Percentiles rank a stretch among this genome's conserved stretches.
phyloP scores from a whole-genome alignment of 2,888 invertebrate genomes.

The Tipula confusa region DNA sequence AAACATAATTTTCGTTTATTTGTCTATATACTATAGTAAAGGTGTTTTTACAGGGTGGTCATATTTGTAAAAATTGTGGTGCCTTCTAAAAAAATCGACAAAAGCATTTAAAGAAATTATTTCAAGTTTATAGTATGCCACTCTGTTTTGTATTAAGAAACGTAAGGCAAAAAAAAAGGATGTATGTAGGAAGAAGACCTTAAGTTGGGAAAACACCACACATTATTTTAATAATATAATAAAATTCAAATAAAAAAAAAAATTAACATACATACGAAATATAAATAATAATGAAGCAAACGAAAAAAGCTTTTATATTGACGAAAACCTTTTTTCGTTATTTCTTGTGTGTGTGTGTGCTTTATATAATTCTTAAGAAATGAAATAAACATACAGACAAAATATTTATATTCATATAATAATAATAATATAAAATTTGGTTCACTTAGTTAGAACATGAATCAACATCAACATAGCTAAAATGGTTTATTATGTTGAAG shows the following conservation, averaged over 20 bases:
- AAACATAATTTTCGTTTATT: not conserved
- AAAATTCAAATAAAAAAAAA: not conserved
- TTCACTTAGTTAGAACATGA: constrained; percentile 20
- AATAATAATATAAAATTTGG: not conserved
- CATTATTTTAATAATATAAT: constrained; percentile 25
- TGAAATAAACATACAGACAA: not conserved
- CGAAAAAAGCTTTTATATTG: not conserved
- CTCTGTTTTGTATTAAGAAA: no score
- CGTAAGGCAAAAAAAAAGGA: no score
- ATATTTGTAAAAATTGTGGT: no score
- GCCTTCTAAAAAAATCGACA: no score
- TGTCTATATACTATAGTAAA: not conserved
- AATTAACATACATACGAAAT: not conserved
- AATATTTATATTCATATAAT: not conserved
- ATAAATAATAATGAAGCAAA: constrained; percentile 9
- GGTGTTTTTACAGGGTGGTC: no score
- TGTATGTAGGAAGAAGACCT: not conserved
- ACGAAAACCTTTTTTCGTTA: constrained; percentile 3
- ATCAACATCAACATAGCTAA: not conserved
- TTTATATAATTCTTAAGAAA: not conserved
- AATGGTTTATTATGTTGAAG: constrained; percentile 3
- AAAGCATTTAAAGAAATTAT: no score
- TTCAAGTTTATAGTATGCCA: no score
- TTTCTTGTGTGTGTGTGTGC: not conserved
- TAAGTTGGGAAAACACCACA: not conserved